A percentile compares a stretch with the other conserved stretches of the same genome.
Evolutionary conservation across 2,888 invertebrate genomes (phyloP).

Genomic region (Disparrhopalites patrizii): DNA sequence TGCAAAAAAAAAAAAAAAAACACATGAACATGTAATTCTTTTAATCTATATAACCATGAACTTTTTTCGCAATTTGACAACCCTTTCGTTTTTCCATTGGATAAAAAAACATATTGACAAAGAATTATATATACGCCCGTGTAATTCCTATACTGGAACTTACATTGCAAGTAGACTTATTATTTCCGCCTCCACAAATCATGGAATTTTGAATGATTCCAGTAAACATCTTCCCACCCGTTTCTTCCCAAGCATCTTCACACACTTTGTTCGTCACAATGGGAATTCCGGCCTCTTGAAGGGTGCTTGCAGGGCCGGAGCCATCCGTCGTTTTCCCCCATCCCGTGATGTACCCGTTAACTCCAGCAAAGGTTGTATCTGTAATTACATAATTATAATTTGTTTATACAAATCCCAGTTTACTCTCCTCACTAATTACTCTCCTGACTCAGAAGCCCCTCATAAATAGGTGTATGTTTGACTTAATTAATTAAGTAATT

Average conservation of each 20-base stretch:
- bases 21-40: not conserved
- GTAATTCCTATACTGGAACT: too few relatives aligned
- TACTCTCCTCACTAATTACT: too few relatives aligned
- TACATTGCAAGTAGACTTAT: slow-evolving; percentile 22
- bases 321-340: slow-evolving; percentile 18
- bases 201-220: not conserved
- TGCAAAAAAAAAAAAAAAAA: not conserved
- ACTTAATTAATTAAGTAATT: not conserved
- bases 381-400: too few relatives aligned
- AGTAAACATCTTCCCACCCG: not conserved
- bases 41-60: too few relatives aligned
- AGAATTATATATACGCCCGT: too few relatives aligned
- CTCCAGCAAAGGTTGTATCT: slow-evolving; percentile 10
- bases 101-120: not conserved
- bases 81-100: too few relatives aligned
- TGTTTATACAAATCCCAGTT: too few relatives aligned
- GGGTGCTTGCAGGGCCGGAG: not conserved
- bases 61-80: too few relatives aligned
- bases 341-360: slow-evolving; percentile 15
- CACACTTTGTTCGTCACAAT: slow-evolving; percentile 1
- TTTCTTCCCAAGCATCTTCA: slow-evolving; percentile 15
- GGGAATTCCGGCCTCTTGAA: slow-evolving; percentile 13
- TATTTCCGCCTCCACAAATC: slow-evolving; percentile 19
- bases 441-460: too few relatives aligned
- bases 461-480: not conserved